Evolutionary conservation across 2,113 vertebrate genomes (phyloP), one percentile per base, ranked within the genome.

Genomic region (Xiphias gladius): DNA sequence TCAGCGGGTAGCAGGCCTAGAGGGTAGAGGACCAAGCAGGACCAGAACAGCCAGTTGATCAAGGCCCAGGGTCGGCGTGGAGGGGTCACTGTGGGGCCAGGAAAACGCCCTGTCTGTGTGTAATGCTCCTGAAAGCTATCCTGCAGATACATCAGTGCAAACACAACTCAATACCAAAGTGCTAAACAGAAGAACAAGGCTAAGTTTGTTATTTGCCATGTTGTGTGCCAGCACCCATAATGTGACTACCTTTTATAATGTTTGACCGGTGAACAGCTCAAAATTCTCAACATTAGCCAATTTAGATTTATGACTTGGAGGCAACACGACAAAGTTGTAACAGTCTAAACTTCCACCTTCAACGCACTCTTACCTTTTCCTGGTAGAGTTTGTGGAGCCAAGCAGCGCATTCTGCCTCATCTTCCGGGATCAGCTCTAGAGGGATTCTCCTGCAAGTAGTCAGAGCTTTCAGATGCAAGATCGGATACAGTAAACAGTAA

Each of bases 371-470:
- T 63, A 99, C 98, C 96, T 99, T 99, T 90, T 99, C 97, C 94
- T 99, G 97, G 91, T 99, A 99, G 1, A 99, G 96, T 81, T 96
- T 97, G 89, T 99, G 97, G 5, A 99, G 96, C 98, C 98, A 99
- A 55, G 93, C 92, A 0, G 96, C 95, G 79, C 97, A 99, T 69
- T 94, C 92, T 4, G 94, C 91, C 72, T 99, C 98, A 0, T 96
- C 97, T 58, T 98, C 96, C 0, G 98, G 98, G 76, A 99, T 91
- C 2, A 92, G 90, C 54, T 97, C 96, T 30, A 99, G 91, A 1
- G 98, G 97, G 91, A 99, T 99, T 75, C 98, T 92, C 94, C 98
- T 99, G 94, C 39, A 89, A 95, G 86, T 16, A 80, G 20, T 70
- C 41, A 78, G 30, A 69, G 30, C 24, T 76, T 30, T 69, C 68